Conservation (phyloP, 2,797 vertebrate species). For the Glyptemys insculpta region DNA sequence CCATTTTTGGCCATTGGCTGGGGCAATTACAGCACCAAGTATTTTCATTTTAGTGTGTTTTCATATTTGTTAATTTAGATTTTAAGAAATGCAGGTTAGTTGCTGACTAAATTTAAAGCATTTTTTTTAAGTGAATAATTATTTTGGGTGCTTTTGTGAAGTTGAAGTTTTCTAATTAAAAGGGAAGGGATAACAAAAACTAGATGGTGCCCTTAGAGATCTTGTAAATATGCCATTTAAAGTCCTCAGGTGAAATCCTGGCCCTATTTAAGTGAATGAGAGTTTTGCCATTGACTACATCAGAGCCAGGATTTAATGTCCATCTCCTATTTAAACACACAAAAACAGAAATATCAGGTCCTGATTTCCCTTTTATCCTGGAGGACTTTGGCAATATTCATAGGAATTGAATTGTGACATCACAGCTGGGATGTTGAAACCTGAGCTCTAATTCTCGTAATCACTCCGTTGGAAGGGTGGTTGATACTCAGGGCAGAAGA, state of each 20-base stretch:
- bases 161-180: neutral
- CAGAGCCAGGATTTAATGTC: neutral
- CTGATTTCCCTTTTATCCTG: neutral
- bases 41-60: neutral
- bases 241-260: neutral
- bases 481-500: neutral
- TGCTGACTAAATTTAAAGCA: neutral
- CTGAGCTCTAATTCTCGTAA: slow-evolving; percentile 2
- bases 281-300: neutral
- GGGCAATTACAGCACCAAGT: neutral
- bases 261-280: neutral
- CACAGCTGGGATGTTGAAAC: neutral
- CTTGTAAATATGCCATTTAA: neutral
- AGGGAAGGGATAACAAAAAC: neutral
- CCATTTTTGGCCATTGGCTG: neutral
- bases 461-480: neutral
- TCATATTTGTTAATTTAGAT: neutral
- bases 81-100: neutral
- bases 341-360: neutral
- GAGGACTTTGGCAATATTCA: neutral
- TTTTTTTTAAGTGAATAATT: neutral
- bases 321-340: neutral
- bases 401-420: neutral
- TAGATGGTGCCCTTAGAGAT: neutral
- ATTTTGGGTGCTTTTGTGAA: neutral